Evolutionary conservation across 2,113 vertebrate genomes (phyloP), one percentile per base, ranked within the genome.

Genomic region (Piaya cayana): DNA sequence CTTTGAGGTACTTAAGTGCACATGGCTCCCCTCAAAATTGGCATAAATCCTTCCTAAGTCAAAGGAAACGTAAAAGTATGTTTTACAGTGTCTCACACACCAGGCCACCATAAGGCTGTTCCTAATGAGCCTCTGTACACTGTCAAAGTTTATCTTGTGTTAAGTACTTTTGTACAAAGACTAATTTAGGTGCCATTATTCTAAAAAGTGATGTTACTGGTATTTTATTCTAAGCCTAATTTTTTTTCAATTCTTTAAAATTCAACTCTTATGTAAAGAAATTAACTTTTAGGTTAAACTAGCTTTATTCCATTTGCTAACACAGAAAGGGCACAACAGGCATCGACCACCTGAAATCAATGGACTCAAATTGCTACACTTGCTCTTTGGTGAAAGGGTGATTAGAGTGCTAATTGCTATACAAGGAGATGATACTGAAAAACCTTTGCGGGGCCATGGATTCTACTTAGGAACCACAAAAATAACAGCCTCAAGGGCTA

Each of bases 341-440:
- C 92, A 94, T 26, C 8, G 39, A 94, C 81, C 55, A 82, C 63
- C 65, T 87, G 77, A 86, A 85, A 93, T 77, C 86, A 95, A 96
- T 27, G 77, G 67, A 92, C 64, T 91, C 85, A 80, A 96, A 96
- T 39, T 91, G 90, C 82, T 96, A 93, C 70, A 64, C 39, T 80
- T 70, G 82, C 70, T 96, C 94, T 95, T 95, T 91, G 94, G 93
- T 78, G 85, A 96, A 92, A 88, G 76, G 82, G 72, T 80, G 92
- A 91, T 67, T 21, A n/a, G 76, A 91, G 47, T 83, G 69, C 53
- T 79, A 96, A 95, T 11, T 29, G 81, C 25, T 89, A 2, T 71
- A 77, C 5, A 18, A 92, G 81, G 79, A 95, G 63, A 82, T 74
- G n/a, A 87, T 47, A 77, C 43, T 76, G 65, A 80, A 67, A 93